phyloP scores from a whole-genome alignment of 2,888 invertebrate genomes.

The Ectobius pallidus region DNA sequence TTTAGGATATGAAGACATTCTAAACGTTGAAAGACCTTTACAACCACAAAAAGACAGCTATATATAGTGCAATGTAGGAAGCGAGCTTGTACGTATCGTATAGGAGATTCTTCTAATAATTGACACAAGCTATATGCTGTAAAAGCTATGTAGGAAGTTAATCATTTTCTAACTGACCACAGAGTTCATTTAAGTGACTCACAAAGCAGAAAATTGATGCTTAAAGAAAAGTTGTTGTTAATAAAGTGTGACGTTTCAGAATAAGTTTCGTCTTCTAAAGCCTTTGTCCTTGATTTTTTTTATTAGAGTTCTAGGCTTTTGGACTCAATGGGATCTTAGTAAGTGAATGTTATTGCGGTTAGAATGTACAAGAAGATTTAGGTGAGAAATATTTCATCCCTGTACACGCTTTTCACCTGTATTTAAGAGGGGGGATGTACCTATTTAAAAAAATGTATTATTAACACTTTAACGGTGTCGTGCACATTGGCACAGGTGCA shows the following conservation, averaged over 20 bases:
- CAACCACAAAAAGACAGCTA: neutral
- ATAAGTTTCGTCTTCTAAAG: slow-evolving; percentile 5
- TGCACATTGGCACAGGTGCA: too few relatives aligned
- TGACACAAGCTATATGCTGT: slow-evolving; percentile 6
- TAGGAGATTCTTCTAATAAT: neutral
- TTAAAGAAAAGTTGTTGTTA: neutral
- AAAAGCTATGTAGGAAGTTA: slow-evolving; percentile 13
- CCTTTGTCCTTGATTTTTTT: neutral
- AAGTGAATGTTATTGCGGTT: neutral
- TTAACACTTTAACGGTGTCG: too few relatives aligned
- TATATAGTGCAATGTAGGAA: neutral
- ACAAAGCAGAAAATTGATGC: slow-evolving; percentile 29
- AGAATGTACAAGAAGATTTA: neutral
- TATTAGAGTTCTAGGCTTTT: too few relatives aligned
- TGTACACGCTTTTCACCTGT: too few relatives aligned
- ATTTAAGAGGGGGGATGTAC: too few relatives aligned
- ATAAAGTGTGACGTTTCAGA: slow-evolving; percentile 12
- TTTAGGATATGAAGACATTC: slow-evolving; percentile 13
- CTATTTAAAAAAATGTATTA: too few relatives aligned
- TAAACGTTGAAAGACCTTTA: neutral
- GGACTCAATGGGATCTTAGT: too few relatives aligned
- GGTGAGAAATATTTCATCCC: neutral
- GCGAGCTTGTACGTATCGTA: neutral
- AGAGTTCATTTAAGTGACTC: slow-evolving; percentile 24
- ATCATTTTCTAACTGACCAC: slow-evolving; percentile 24